Evolutionary conservation across 2,888 invertebrate species (phyloP).

Genomic region (Mesorhabditis spiculigera): DNA sequence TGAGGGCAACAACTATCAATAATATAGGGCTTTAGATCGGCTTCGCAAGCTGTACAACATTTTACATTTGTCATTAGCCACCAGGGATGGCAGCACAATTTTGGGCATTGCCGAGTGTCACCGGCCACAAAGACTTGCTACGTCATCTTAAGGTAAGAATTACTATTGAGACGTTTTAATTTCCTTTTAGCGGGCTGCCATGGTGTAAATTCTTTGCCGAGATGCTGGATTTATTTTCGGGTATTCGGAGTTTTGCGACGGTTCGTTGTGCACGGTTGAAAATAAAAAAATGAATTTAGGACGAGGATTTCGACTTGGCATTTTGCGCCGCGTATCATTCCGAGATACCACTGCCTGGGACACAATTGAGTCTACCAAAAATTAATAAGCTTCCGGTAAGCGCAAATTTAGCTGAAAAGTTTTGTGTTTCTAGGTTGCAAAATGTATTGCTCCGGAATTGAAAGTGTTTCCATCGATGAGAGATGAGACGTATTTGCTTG

Average conservation of each 20-base stretch:
- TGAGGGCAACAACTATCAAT: conserved; percentile 13
- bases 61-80: conserved; percentile 96
- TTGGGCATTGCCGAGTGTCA: conserved; percentile 93
- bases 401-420: too few relatives aligned
- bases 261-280: background rate
- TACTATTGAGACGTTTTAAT: background rate
- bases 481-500: conserved; percentile 89
- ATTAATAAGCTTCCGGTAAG: too few relatives aligned
- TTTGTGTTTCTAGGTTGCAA: background rate
- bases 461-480: conserved; percentile 80
- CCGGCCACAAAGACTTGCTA: conserved; percentile 76
- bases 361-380: background rate
- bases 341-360: background rate
- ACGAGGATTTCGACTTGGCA: conserved; percentile 11
- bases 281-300: conserved; percentile 13
- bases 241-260: background rate
- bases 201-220: background rate
- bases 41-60: conserved; percentile 73
- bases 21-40: background rate
- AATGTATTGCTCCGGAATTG: too few relatives aligned
- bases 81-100: conserved; percentile 89
- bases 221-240: background rate
- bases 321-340: conserved; percentile 18
- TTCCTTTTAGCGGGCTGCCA: background rate
- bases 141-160: background rate